Percentiles rank a stretch among this genome's conserved stretches.
These are phyloP conservation scores for Nycticryphes semicollaris DNA, from an alignment of 2,113 vertebrate genomes.

Conservation along the genomic window DNA sequence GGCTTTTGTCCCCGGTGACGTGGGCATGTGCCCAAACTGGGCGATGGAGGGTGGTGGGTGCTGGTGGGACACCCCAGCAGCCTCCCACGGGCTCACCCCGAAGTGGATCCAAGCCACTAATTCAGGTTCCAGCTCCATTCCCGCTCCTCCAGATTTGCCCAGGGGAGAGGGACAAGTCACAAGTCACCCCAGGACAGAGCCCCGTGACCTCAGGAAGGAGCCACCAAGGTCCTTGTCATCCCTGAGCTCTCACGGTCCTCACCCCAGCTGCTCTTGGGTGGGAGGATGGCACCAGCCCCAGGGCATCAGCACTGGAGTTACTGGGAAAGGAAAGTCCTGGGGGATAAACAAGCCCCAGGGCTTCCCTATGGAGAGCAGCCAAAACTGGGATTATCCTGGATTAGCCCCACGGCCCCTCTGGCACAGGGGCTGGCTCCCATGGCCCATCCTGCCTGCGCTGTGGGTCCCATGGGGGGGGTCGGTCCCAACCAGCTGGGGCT, in stretches of 20 bases:
- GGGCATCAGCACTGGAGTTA: rapidly evolving
- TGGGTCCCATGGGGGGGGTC: background rate
- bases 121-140: background rate
- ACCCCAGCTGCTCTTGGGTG: rapidly evolving
- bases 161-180: background rate
- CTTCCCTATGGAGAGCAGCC: background rate
- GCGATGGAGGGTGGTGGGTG: background rate
- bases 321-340: background rate
- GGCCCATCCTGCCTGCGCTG: background rate
- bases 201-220: background rate
- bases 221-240: rapidly evolving
- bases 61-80: background rate
- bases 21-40: rapidly evolving
- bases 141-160: background rate
- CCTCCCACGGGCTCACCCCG: rapidly evolving
- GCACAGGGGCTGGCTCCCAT: background rate
- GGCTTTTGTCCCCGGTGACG: background rate
- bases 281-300: background rate
- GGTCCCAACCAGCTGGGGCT: background rate
- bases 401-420: background rate
- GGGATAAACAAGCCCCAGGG: background rate
- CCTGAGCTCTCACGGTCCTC: background rate
- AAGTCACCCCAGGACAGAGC: background rate
- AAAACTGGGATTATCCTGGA: background rate
- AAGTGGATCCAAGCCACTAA: background rate